phyloP scores from a whole-genome alignment of 2,797 vertebrate species.

The Sebastes alutus region DNA sequence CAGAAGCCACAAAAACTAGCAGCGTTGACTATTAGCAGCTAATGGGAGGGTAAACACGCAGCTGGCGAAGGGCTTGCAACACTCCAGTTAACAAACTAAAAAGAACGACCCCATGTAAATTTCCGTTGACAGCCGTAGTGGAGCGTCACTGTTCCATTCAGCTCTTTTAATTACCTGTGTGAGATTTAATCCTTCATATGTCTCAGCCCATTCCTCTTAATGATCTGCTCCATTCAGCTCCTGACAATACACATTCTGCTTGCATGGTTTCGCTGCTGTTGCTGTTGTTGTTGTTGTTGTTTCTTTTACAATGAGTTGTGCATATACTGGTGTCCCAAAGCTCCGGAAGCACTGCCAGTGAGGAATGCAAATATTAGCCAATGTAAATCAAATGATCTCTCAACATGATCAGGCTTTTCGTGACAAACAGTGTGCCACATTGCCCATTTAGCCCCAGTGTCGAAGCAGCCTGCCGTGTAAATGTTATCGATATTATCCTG shows the following conservation, averaged over 20 bases:
- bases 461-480: conserved; percentile 23
- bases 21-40: conserved; percentile 41
- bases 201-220: conserved; percentile 79
- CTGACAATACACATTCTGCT: conserved; percentile 62
- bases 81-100: conserved; percentile 60
- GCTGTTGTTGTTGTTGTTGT: background rate
- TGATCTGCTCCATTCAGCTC: conserved; percentile 78
- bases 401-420: conserved; percentile 10
- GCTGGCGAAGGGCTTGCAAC: conserved; percentile 40
- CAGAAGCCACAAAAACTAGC: conserved; percentile 19
- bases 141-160: conserved; percentile 65
- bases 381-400: conserved; percentile 1
- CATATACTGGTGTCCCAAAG: background rate
- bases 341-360: background rate
- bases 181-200: conserved; percentile 79
- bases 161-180: conserved; percentile 82
- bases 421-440: conserved; percentile 6
- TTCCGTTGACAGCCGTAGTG: conserved; percentile 42
- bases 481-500: conserved; percentile 27
- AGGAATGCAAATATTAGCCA: background rate
- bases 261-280: conserved; percentile 14
- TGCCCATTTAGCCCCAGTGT: background rate
- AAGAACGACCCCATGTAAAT: conserved; percentile 41
- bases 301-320: background rate
- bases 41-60: conserved; percentile 48